phyloP scores from a whole-genome alignment of 1,140 invertebrate genomes.

The Drosophila triauraria region DNA sequence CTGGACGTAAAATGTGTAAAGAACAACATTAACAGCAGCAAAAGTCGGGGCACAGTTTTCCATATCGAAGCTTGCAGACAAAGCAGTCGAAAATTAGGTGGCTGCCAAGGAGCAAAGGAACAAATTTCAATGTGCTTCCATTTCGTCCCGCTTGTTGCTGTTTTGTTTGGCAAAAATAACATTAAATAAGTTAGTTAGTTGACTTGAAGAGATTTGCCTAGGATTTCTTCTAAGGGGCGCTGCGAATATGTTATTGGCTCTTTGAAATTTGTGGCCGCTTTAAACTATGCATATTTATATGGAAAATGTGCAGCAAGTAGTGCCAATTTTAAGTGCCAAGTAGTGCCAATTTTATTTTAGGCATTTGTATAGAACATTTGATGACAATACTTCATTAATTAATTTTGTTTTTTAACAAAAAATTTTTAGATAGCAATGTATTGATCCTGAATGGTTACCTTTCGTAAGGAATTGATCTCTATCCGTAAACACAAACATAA shows the following conservation, averaged over 20 bases:
- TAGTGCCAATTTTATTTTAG: too few species aligned
- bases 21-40: conserved; percentile 24
- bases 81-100: too few species aligned
- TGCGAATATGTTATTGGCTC: conserved; percentile 1
- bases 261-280: background rate
- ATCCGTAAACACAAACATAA: too few species aligned
- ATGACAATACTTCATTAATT: too few species aligned
- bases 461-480: too few species aligned
- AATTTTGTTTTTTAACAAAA: too few species aligned
- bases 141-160: background rate
- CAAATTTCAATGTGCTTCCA: conserved; percentile 10
- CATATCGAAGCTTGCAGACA: conserved; percentile 12
- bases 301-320: background rate
- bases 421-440: too few species aligned
- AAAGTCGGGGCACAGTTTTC: conserved; percentile 22
- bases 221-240: background rate
- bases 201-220: conserved; percentile 14
- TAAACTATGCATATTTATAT: too few species aligned
- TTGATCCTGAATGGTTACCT: too few species aligned
- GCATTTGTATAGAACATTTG: too few species aligned
- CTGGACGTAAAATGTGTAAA: conserved; percentile 37
- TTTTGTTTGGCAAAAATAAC: conserved; percentile 5
- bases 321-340: too few species aligned
- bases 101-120: background rate
- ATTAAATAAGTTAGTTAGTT: conserved; percentile 31